Evolutionary conservation across 2,888 invertebrate species (phyloP).

Genomic region (Herminia tarsipennalis): DNA sequence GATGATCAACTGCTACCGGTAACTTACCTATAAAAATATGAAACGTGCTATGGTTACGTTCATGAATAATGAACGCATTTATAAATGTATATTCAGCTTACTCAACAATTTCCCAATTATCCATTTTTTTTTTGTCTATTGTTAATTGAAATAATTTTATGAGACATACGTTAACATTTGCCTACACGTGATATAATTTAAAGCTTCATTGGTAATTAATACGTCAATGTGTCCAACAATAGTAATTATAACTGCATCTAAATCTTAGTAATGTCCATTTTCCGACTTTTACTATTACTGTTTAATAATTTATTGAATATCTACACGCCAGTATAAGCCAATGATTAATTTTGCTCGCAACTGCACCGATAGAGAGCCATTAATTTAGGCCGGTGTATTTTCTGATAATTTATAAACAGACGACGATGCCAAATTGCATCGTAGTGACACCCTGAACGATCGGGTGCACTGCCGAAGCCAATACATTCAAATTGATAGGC

Average conservation of each 20-base stretch:
- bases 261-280: conserved; percentile 9
- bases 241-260: conserved; percentile 10
- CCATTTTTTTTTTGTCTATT: too few relatives aligned
- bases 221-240: neutral
- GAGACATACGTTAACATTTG: too few relatives aligned
- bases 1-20: conserved; percentile 51
- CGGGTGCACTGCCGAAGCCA: conserved; percentile 44
- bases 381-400: conserved; percentile 38
- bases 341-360: conserved; percentile 49
- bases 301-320: conserved; percentile 35
- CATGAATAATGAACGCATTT: too few relatives aligned
- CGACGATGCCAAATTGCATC: conserved; percentile 52
- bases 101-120: too few relatives aligned
- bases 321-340: conserved; percentile 21
- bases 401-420: conserved; percentile 46
- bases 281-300: conserved; percentile 8
- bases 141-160: too few relatives aligned
- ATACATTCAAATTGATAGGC: conserved; percentile 43
- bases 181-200: too few relatives aligned
- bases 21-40: neutral
- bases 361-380: conserved; percentile 48
- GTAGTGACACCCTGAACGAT: conserved; percentile 41
- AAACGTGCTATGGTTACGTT: too few relatives aligned
- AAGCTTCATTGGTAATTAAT: too few relatives aligned
- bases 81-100: too few relatives aligned